Conservation (phyloP, 2,888 invertebrate genomes). For the Drosophila nr. perissopoda region DNA sequence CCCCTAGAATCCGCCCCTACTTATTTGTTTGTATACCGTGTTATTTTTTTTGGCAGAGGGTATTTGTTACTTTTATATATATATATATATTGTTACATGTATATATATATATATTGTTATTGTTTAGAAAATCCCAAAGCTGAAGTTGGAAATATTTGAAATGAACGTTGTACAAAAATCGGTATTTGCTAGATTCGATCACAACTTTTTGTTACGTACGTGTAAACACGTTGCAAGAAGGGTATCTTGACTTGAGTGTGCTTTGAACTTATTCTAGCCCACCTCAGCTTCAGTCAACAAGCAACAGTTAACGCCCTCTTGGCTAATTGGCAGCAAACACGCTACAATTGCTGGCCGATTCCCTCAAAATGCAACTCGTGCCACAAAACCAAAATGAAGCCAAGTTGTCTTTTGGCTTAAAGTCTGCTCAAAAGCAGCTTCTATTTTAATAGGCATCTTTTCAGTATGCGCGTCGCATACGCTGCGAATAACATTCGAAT, state of each 20-base stretch:
- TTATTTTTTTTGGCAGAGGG: not conserved
- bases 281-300: constrained; percentile 38
- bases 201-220: not conserved
- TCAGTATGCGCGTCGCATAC: constrained; percentile 61
- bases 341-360: constrained; percentile 23
- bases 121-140: not conserved
- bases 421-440: constrained; percentile 4
- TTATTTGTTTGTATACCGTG: not conserved
- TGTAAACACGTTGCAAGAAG: not conserved
- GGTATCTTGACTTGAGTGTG: not conserved
- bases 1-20: not conserved
- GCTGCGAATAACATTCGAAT: constrained; percentile 60
- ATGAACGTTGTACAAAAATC: not conserved
- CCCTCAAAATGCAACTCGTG: constrained; percentile 29
- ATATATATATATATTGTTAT: not conserved
- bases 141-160: not conserved
- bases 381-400: constrained; percentile 15
- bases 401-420: constrained; percentile 2
- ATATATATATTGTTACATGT: no score
- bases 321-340: constrained; percentile 64
- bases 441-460: constrained; percentile 21
- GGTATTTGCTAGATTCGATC: not conserved
- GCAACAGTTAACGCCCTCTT: constrained; percentile 78
- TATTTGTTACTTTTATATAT: not conserved
- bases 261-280: not conserved